A percentile compares a stretch with the other conserved stretches of the same genome.
Evolutionary conservation across 2,888 invertebrate genomes (phyloP).

Genomic region (Molorchus minor): DNA sequence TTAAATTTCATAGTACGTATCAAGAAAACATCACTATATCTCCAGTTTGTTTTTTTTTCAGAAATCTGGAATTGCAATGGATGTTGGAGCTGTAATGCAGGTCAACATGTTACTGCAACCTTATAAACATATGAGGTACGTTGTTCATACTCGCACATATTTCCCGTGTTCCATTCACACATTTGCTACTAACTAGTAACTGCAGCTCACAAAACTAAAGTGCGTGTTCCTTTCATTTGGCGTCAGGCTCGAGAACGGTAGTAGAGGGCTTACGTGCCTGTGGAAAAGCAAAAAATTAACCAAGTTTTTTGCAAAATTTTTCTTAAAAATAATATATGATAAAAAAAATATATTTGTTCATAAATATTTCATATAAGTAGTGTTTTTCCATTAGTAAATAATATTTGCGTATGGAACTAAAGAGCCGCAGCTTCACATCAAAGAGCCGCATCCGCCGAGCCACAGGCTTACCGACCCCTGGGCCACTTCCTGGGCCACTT

Average conservation of each 20-base stretch:
- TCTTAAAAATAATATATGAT: no score
- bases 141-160: slow-evolving; percentile 42
- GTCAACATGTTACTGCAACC: slow-evolving; percentile 80
- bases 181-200: neutral
- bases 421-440: no score
- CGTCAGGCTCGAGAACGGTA: neutral
- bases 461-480: no score
- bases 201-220: neutral
- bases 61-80: slow-evolving; percentile 79
- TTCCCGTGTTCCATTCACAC: neutral
- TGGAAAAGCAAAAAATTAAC: no score
- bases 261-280: neutral
- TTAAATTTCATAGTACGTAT: slow-evolving; percentile 3
- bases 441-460: no score
- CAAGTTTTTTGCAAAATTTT: no score
- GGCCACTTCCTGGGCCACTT: no score
- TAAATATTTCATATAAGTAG: no score
- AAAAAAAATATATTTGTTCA: no score
- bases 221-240: neutral
- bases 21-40: neutral
- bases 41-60: slow-evolving; percentile 58
- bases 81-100: slow-evolving; percentile 82
- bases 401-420: no score
- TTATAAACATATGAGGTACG: slow-evolving; percentile 71
- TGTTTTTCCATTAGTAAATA: no score